These are phyloP conservation scores for Caranx ignobilis DNA, from an alignment of 2,113 vertebrate species.

Conservation along the genomic window DNA sequence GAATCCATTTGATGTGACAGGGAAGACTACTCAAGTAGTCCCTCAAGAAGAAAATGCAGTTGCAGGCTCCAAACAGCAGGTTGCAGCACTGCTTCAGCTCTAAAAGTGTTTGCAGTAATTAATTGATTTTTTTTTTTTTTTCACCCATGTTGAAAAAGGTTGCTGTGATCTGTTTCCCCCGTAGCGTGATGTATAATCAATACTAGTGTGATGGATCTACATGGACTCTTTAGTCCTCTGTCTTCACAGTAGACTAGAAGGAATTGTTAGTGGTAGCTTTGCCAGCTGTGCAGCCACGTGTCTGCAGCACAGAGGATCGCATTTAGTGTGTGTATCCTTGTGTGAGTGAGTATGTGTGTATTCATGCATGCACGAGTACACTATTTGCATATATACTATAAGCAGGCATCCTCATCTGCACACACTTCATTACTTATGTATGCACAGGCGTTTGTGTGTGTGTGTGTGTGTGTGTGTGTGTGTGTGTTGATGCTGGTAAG, in stretches of 20 bases:
- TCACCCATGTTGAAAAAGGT: constrained; percentile 42
- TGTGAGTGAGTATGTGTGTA: constrained; percentile 2
- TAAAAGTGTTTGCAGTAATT: constrained; percentile 42
- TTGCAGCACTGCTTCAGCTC: constrained; percentile 67
- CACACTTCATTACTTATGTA: background rate
- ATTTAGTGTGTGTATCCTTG: background rate
- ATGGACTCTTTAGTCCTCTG: constrained; percentile 32
- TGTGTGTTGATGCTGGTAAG: background rate
- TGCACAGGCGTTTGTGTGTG: background rate
- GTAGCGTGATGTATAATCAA: constrained; percentile 57
- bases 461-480: background rate
- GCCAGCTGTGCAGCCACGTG: background rate
- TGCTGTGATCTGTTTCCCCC: constrained; percentile 55
- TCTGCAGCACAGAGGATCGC: background rate
- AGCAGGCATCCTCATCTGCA: constrained; percentile 3
- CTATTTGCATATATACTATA: constrained; percentile 38
- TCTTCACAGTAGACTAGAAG: constrained; percentile 8
- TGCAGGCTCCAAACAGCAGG: constrained; percentile 68
- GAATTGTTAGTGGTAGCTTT: constrained; percentile 3
- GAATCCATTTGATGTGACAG: constrained; percentile 11
- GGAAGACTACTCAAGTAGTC: background rate
- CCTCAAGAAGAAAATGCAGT: constrained; percentile 26
- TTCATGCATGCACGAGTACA: background rate
- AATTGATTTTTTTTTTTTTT: constrained; percentile 40
- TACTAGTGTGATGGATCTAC: constrained; percentile 43